phyloP scores from a whole-genome alignment of 2,113 vertebrate genomes.

The Heterotis niloticus region DNA sequence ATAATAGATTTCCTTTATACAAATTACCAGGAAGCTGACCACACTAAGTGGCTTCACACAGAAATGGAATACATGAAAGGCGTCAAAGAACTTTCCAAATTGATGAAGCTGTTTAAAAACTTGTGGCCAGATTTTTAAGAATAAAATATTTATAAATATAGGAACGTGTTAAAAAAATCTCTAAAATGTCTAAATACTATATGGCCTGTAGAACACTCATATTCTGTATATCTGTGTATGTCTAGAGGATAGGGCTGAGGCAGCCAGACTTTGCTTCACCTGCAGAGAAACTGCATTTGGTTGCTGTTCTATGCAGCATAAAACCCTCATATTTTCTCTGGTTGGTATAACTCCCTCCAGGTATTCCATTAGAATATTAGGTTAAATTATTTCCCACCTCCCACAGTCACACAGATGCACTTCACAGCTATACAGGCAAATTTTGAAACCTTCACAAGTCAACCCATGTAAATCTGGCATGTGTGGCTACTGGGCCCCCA shows the following conservation, averaged over 20 bases:
- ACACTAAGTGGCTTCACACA: neutral
- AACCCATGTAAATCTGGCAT: neutral
- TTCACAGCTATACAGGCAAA: neutral
- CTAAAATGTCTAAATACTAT: neutral
- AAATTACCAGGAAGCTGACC: neutral
- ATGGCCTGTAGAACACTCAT: no score
- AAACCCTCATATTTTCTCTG: neutral
- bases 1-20: neutral
- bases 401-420: no score
- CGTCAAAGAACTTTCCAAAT: neutral
- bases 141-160: neutral
- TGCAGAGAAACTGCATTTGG: neutral
- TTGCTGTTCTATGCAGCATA: no score
- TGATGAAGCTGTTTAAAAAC: neutral
- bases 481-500: neutral
- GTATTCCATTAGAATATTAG: slow-evolving; percentile 13
- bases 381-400: neutral
- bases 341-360: slow-evolving; percentile 12
- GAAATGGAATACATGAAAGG: slow-evolving; percentile 15
- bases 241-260: no score
- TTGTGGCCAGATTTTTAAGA: no score
- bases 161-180: neutral
- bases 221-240: no score
- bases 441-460: neutral
- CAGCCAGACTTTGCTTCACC: no score